phyloP scores from a whole-genome alignment of 2,888 invertebrate genomes.

The Nematopogon swammerdamellus region DNA sequence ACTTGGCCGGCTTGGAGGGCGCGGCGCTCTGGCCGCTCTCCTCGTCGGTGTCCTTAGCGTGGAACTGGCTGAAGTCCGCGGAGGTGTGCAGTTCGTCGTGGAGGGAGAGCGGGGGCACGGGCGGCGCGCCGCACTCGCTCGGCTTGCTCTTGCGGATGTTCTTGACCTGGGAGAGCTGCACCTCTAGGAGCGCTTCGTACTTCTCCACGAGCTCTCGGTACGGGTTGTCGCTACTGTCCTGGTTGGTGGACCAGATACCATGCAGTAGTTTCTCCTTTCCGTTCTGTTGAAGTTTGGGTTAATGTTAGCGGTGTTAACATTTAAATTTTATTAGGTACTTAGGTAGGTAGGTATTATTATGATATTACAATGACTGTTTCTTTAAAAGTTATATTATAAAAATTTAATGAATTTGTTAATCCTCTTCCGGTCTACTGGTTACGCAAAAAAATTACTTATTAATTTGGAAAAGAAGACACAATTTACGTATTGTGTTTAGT shows the following conservation, averaged over 20 bases:
- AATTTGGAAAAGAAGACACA: conserved; percentile 24
- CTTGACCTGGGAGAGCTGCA: conserved; percentile 64
- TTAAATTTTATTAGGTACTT: background rate
- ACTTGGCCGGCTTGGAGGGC: conserved; percentile 34
- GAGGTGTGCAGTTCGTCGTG: conserved; percentile 76
- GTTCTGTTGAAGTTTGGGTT: conserved; percentile 30
- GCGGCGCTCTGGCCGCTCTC: conserved; percentile 60
- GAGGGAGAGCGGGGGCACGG: conserved; percentile 40
- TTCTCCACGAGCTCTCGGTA: conserved; percentile 81
- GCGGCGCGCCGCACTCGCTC: conserved; percentile 16
- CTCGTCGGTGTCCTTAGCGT: conserved; percentile 62
- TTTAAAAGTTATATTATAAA: background rate
- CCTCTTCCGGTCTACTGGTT: background rate
- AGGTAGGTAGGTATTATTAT: no score
- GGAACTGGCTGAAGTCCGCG: conserved; percentile 66
- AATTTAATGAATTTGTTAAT: background rate
- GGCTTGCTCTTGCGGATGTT: conserved; percentile 41
- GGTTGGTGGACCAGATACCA: conserved; percentile 52
- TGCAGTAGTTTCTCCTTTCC: conserved; percentile 50
- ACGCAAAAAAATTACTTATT: background rate
- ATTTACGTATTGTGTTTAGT: conserved; percentile 27
- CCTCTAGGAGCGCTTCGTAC: conserved; percentile 78
- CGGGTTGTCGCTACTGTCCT: conserved; percentile 60
- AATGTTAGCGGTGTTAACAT: conserved; percentile 2
- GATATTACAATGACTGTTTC: background rate